Conservation (phyloP, 2,888 invertebrate genomes). For the Ophonus ardosiacus region DNA sequence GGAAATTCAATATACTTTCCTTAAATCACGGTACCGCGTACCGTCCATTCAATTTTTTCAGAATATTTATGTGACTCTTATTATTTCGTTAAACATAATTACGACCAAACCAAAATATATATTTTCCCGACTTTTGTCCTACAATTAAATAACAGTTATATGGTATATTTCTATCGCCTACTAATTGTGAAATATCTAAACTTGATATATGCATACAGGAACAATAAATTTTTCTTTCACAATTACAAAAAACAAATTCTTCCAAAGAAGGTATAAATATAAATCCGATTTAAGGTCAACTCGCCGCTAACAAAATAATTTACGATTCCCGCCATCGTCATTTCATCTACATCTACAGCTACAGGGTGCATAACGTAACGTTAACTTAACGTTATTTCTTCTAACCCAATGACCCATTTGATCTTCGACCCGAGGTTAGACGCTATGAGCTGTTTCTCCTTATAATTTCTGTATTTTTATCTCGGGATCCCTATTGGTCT, state of each 20-base stretch:
- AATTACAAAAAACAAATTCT: not conserved
- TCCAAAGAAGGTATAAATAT: conserved; percentile 6
- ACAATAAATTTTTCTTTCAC: conserved; percentile 5
- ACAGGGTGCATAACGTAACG: conserved; percentile 11
- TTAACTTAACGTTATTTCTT: conserved; percentile 7
- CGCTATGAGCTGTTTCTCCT: conserved; percentile 32
- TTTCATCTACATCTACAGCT: conserved; percentile 23
- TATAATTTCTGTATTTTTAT: conserved; percentile 43
- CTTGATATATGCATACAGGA: conserved; percentile 12
- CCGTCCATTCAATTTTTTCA: no score
- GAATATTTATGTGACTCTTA: no score
- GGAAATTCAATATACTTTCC: no score
- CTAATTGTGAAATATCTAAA: not conserved
- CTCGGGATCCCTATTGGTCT: not conserved
- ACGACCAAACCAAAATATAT: not conserved
- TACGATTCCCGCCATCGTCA: conserved; percentile 1
- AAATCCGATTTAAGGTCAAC: conserved; percentile 18
- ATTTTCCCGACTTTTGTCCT: not conserved
- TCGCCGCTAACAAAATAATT: conserved; percentile 19
- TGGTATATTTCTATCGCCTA: not conserved
- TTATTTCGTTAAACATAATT: not conserved
- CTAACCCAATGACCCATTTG: conserved; percentile 50
- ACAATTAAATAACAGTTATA: not conserved
- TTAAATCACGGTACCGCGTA: no score
- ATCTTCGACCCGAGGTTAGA: conserved; percentile 15